Percentiles rank a stretch among this genome's conserved stretches.
phyloP scores from a whole-genome alignment of 2,113 vertebrate species.

The Capra hircus region DNA sequence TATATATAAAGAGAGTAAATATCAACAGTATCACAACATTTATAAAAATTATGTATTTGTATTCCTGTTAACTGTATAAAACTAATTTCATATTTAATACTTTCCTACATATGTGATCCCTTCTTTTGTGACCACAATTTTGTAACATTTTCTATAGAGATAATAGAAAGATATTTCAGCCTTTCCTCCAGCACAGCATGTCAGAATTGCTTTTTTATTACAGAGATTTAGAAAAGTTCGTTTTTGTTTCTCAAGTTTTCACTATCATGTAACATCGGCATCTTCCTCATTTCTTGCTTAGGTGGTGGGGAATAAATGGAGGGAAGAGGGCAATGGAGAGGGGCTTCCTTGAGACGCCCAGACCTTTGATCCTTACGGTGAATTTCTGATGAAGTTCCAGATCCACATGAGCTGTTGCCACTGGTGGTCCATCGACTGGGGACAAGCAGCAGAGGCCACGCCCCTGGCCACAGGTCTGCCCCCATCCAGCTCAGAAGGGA shows the following conservation, averaged over 20 bases:
- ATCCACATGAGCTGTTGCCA: not conserved
- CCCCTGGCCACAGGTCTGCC: not conserved
- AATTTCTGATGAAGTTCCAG: not conserved
- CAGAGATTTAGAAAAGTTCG: not conserved
- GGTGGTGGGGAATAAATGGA: accelerated
- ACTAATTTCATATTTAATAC: not conserved
- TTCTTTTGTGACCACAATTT: not conserved
- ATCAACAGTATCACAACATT: not conserved
- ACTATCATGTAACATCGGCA: not conserved
- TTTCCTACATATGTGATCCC: not conserved
- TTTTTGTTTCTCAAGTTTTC: not conserved
- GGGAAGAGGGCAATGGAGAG: accelerated
- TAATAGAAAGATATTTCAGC: not conserved
- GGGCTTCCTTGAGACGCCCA: not conserved
- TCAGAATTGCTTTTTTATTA: not conserved
- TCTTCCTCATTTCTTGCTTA: not conserved
- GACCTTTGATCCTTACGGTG: not conserved
- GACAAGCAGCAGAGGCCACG: not conserved
- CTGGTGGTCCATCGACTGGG: not conserved
- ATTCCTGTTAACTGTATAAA: not conserved
- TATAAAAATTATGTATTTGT: not conserved
- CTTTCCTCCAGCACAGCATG: not conserved
- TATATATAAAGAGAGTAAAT: not conserved
- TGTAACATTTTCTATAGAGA: not conserved
- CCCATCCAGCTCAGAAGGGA: not conserved